phyloP scores from a whole-genome alignment of 2,888 invertebrate species.

The Neria commutata region DNA sequence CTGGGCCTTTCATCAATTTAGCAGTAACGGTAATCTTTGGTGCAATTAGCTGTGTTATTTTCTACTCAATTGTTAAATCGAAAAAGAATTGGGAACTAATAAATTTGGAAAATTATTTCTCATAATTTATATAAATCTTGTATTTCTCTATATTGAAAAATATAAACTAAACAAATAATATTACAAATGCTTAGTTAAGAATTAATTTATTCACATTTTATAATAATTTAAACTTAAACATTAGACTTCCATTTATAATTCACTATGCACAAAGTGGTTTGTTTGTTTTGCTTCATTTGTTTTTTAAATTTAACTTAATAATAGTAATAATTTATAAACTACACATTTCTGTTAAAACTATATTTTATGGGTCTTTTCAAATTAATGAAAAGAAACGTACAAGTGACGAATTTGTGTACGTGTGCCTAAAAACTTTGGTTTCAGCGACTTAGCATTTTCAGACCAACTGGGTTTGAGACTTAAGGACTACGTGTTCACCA shows the following conservation, averaged over 20 bases:
- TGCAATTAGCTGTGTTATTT: conserved; percentile 47
- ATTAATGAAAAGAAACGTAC: conserved; percentile 34
- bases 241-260: too few relatives aligned
- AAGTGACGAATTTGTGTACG: conserved; percentile 29
- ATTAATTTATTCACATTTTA: too few relatives aligned
- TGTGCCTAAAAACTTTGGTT: conserved; percentile 49
- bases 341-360: conserved; percentile 25
- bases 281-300: conserved; percentile 21
- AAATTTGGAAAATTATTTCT: too few relatives aligned
- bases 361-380: conserved; percentile 13
- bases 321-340: conserved; percentile 29
- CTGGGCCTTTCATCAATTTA: conserved; percentile 25
- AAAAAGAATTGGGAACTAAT: too few relatives aligned
- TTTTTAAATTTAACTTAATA: conserved; percentile 12
- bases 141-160: too few relatives aligned
- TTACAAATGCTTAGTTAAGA: too few relatives aligned
- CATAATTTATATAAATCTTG: too few relatives aligned
- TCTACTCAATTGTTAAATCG: neutral
- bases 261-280: too few relatives aligned
- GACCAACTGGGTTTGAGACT: conserved; percentile 34
- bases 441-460: conserved; percentile 50
- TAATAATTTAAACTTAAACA: too few relatives aligned
- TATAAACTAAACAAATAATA: too few relatives aligned
- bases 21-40: conserved; percentile 45
- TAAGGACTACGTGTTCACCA: conserved; percentile 28